These are phyloP conservation scores for Melanostoma mellinum DNA, from an alignment of 2,888 invertebrate genomes.

Conservation along the genomic window DNA sequence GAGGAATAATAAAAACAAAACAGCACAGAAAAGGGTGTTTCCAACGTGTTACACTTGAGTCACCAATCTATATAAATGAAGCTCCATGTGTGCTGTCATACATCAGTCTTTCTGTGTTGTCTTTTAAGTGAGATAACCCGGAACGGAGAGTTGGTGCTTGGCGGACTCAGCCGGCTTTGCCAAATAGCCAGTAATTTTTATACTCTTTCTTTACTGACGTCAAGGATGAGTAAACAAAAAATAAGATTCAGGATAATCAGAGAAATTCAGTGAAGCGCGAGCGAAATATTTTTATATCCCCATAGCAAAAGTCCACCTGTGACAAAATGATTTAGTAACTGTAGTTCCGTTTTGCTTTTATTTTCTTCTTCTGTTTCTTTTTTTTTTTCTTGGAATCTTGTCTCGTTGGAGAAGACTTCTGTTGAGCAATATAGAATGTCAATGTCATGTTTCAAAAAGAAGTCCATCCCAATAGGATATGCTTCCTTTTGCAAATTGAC, in stretches of 20 bases:
- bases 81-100: slow-evolving; percentile 41
- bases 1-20: slow-evolving; percentile 1
- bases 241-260: slow-evolving; percentile 52
- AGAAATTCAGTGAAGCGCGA: slow-evolving; percentile 56
- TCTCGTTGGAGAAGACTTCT: not conserved
- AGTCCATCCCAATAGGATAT: slow-evolving; percentile 39
- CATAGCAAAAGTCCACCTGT: slow-evolving; percentile 56
- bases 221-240: slow-evolving; percentile 42
- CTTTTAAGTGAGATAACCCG: slow-evolving; percentile 18
- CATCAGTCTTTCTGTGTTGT: slow-evolving; percentile 39
- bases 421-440: slow-evolving; percentile 22
- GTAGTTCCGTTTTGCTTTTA: slow-evolving; percentile 23
- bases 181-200: slow-evolving; percentile 58
- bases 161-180: slow-evolving; percentile 53
- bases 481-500: slow-evolving; percentile 29
- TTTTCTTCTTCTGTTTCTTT: not conserved
- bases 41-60: slow-evolving; percentile 27
- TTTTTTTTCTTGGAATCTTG: not conserved
- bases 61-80: slow-evolving; percentile 47
- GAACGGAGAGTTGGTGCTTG: slow-evolving; percentile 2
- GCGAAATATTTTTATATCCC: slow-evolving; percentile 50
- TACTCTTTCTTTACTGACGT: slow-evolving; percentile 4
- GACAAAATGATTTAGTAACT: slow-evolving; percentile 48
- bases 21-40: slow-evolving; percentile 31
- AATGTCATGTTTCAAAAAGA: slow-evolving; percentile 17